These are phyloP conservation scores for Crocuta crocuta DNA, from an alignment of 2,113 vertebrate genomes.

Conservation along the genomic window DNA sequence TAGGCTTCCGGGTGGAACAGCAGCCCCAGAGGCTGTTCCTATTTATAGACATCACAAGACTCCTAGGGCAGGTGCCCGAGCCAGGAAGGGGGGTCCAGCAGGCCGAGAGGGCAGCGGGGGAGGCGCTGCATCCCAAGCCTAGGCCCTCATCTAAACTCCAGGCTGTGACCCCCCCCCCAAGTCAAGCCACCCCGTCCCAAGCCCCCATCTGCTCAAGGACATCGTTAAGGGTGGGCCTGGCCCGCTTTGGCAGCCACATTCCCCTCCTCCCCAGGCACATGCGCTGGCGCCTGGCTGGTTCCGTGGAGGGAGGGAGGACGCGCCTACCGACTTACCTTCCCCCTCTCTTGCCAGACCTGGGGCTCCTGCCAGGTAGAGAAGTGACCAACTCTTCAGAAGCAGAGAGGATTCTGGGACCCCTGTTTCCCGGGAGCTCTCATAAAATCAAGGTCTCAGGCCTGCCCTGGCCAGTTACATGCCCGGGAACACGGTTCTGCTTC, in stretches of 20 bases:
- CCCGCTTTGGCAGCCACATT: background rate
- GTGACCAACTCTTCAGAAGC: background rate
- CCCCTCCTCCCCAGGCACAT: background rate
- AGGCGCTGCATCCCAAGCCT: background rate
- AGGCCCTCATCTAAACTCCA: background rate
- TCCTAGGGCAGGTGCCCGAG: conserved; percentile 44
- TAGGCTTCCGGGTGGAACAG: conserved; percentile 1
- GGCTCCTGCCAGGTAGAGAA: background rate
- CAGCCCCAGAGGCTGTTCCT: conserved; percentile 51
- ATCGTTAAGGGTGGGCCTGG: background rate
- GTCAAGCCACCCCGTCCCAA: background rate
- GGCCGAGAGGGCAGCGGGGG: background rate
- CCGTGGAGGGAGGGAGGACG: background rate
- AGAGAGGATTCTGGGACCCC: background rate
- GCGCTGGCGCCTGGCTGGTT: background rate
- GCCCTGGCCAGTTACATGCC: background rate
- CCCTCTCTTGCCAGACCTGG: background rate
- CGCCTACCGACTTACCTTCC: background rate
- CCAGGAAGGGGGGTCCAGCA: background rate
- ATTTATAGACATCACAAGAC: conserved; percentile 78
- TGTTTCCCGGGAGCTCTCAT: background rate
- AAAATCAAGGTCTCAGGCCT: background rate
- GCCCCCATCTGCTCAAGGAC: background rate
- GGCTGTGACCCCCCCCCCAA: background rate
- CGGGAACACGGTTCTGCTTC: background rate